Base-by-base conservation (phyloP, 2,888 invertebrate species). In the Elaeidobius kamerunicus region DNA sequence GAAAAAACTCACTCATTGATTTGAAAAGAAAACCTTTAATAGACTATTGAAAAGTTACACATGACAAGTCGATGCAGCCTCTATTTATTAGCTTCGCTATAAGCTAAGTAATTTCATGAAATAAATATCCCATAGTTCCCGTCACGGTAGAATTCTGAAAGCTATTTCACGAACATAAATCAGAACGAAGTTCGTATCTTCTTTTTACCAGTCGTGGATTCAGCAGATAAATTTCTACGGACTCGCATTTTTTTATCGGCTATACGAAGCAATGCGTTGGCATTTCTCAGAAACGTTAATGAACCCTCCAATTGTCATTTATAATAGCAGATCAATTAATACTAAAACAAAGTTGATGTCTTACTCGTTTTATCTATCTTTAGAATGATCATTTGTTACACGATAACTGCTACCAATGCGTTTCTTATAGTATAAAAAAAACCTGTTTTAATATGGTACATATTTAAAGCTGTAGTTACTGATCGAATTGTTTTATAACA, bases 311-410 rank as follows among this genome's bases (percentile, higher is more conserved):
- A 65, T 65, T 65, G 64, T 67, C 65, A 61, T 60, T 63, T 60
- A 56, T 57, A 62, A 61, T 59, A 53, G 56, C 53, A 56, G 56
- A 60, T 58, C 62, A 64, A 65, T 66, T 65, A 66, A 65, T 63
- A 63, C 63, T 55, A 57, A 58, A 55, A 57, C 39, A 45, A 58
- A 60, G 58, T 60, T 61, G 62, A 63, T 62, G 57, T 61, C 65
- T 63, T 58, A 61, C 57, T 63, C 58, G 52, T 52, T 43, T 47
- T 52, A 49, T 42, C 42, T 51, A 55, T 56, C 56, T 52, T 41
- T 47, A 20, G 39, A 49, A 48, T 45, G 56, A 56, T 56, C 50
- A 50, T 56, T 53, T 50, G 47, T 45, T 28, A 50, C 47, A 47
- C 50, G 56, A 56, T 56, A 53, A 56, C 42, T 38, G 41, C 34